A percentile compares a stretch with the other conserved stretches of the same genome.
Conservation (phyloP, 2,113 vertebrate genomes). For the Campylomormyrus tamandua region DNA sequence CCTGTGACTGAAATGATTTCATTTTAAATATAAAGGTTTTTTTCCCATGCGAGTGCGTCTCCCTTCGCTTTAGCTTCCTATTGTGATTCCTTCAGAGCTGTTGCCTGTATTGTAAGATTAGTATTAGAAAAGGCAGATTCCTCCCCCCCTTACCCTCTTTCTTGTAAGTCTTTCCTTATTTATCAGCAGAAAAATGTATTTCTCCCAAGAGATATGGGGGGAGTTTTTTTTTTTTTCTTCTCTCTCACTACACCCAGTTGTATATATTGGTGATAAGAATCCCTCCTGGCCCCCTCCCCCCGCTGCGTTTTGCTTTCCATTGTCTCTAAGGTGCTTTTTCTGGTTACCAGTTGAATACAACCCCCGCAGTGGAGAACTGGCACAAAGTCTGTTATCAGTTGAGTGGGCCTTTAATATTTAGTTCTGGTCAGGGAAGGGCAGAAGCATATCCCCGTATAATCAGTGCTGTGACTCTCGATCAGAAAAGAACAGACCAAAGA, state of each 20-base stretch:
- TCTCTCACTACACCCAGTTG: too few species aligned
- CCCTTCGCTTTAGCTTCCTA: slow-evolving; percentile 72
- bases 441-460: not conserved
- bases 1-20: slow-evolving; percentile 93
- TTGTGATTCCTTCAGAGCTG: slow-evolving; percentile 88
- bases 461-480: not conserved
- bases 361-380: not conserved
- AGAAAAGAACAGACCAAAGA: not conserved
- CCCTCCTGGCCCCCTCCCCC: not conserved
- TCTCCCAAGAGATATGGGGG: not conserved
- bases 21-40: slow-evolving; percentile 80
- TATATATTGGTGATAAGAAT: not conserved
- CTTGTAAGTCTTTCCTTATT: not conserved
- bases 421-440: not conserved
- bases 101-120: slow-evolving; percentile 99
- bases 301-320: not conserved
- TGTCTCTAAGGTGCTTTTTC: not conserved
- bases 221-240: too few species aligned
- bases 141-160: not conserved
- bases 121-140: slow-evolving; percentile 66
- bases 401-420: not conserved
- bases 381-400: not conserved
- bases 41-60: slow-evolving; percentile 84
- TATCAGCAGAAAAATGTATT: not conserved
- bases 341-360: not conserved